Evolutionary conservation across 23 tunicate genomes (phyloP).

Genomic region (Diplosoma virens): DNA sequence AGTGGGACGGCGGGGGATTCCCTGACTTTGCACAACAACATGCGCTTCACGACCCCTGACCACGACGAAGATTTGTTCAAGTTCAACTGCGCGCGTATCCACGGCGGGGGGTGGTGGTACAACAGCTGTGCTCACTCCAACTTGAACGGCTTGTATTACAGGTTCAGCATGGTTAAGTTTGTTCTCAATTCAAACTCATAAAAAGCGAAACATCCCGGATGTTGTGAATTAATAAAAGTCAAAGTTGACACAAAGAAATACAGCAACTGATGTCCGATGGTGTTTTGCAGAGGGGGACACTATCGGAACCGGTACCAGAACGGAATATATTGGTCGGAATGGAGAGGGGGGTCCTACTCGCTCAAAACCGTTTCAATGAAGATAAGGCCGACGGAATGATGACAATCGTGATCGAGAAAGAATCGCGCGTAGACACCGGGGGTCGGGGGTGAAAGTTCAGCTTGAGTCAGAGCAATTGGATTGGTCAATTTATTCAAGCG

Average conservation of each 20-base stretch:
- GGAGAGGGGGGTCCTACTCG: constrained; percentile 77
- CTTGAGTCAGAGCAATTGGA: too few relatives aligned
- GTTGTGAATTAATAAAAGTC: too few relatives aligned
- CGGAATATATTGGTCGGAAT: constrained; percentile 82
- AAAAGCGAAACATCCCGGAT: too few relatives aligned
- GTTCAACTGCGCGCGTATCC: constrained; percentile 36
- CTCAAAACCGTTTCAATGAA: constrained; percentile 75
- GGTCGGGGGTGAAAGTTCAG: too few relatives aligned
- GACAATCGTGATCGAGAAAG: too few relatives aligned
- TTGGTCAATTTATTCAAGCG: too few relatives aligned
- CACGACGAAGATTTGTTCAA: constrained; percentile 60
- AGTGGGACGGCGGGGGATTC: constrained; percentile 88
- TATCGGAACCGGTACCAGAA: constrained; percentile 59
- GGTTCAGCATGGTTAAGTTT: too few relatives aligned
- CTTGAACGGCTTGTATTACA: constrained; percentile 70
- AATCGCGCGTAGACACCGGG: too few relatives aligned
- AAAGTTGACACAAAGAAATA: too few relatives aligned
- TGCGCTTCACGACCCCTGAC: constrained; percentile 65
- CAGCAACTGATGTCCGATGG: too few relatives aligned
- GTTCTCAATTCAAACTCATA: too few relatives aligned
- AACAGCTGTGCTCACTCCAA: constrained; percentile 72
- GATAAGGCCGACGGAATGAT: constrained; percentile 63
- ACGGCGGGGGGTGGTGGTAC: constrained; percentile 76
- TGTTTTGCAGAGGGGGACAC: constrained; percentile 58
- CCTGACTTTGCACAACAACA: constrained; percentile 77